These are phyloP conservation scores for Brachionus rotundiformis DNA, from an alignment of 1,140 invertebrate genomes.

Conservation along the genomic window DNA sequence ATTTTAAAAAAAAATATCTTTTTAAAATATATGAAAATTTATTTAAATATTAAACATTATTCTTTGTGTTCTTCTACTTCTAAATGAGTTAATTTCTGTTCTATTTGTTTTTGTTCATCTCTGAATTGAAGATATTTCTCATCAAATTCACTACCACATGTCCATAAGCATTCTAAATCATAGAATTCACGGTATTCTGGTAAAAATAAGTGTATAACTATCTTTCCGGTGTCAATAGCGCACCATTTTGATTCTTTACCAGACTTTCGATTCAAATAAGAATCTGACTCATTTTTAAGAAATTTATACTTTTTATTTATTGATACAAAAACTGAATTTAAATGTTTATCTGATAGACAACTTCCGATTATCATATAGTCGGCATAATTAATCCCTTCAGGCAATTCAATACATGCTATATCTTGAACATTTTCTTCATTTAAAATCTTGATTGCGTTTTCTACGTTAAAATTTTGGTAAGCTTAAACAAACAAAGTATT, in stretches of 20 bases:
- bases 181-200: conserved; percentile 71
- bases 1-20: conserved; percentile 2
- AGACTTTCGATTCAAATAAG: not conserved
- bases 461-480: conserved; percentile 6
- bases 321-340: conserved; percentile 74
- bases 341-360: conserved; percentile 74
- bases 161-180: conserved; percentile 87
- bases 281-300: not conserved
- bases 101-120: conserved; percentile 16
- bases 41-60: not conserved
- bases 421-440: conserved; percentile 75
- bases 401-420: conserved; percentile 78
- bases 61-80: not conserved
- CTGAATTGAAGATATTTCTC: conserved; percentile 56
- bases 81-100: conserved; percentile 24
- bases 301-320: conserved; percentile 67
- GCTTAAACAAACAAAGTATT: not conserved
- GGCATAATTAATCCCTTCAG: conserved; percentile 75
- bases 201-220: conserved; percentile 84
- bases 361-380: conserved; percentile 79
- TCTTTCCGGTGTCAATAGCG: conserved; percentile 80
- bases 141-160: conserved; percentile 79
- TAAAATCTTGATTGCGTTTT: conserved; percentile 70
- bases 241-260: conserved; percentile 69
- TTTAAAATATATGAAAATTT: no score